Evolutionary conservation across 2,113 vertebrate genomes (phyloP), one percentile per base, ranked within the genome.

Genomic region (Amblyopsis rosae): DNA sequence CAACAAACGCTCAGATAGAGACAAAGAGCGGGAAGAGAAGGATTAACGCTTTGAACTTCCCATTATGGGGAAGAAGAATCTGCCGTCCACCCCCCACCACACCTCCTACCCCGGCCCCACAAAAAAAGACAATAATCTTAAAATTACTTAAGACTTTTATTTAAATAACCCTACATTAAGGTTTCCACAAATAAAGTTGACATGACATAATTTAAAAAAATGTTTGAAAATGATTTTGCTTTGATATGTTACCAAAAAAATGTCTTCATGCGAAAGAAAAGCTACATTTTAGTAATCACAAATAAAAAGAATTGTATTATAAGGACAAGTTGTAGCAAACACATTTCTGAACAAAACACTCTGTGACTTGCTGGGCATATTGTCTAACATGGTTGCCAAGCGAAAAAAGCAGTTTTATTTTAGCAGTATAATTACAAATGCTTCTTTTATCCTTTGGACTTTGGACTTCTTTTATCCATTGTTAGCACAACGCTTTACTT

Each of bases 1-100:
- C 70, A 69, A 77, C 73, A 61, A 86, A 78, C 41, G 69, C 11
- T 1, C 58, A 75, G 62, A 64, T 26, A 13, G 64, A 71, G 67
- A 80, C 77, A 77, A 73, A 81, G 63, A 74, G 59, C 60, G 35
- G 6, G 56, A 59, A 60, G 73, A 74, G 79, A 77, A 69, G 76
- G 76, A 77, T 82, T 84, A 80, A 75, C 67, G 62, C 80, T 75
- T 65, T 71, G 65, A 75, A 53, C 68, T 70, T 82, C 70, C 69
- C 56, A 70, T 67, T 70, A 56, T 78, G 74, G 80, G 82, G 81
- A 86, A 87, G 77, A 87, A 84, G 61, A 81, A 75, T 68, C 80
- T 66, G 62, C 60, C 64, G 70, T 76, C 49, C 8, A 12, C 26
- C 26, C 26, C 26, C 26, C 26, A 51, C 71, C 11, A 63, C 59